Conservation (phyloP, 2,113 vertebrate genomes). For the Chaetorhynchus papuensis region DNA sequence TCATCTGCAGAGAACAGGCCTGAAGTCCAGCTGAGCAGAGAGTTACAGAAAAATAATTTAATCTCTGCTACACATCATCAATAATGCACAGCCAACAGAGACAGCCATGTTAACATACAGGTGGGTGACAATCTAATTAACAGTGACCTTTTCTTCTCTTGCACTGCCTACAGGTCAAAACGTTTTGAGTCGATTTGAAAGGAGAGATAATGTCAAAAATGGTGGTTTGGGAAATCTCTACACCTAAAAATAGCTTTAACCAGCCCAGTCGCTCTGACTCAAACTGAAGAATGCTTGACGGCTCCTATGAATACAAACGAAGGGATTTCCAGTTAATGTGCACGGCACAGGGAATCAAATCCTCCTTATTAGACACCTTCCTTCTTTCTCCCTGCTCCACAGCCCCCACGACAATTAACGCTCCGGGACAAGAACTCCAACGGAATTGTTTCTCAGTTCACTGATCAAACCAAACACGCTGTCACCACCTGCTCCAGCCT, state of each 20-base stretch:
- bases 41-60: background rate
- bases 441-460: background rate
- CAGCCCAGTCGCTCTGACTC: background rate
- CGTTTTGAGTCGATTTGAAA: background rate
- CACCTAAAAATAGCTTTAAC: background rate
- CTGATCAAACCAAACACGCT: background rate
- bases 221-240: background rate
- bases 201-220: background rate
- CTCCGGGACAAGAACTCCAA: background rate
- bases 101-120: background rate
- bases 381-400: background rate
- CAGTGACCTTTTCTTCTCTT: background rate
- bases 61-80: background rate
- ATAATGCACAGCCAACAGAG: background rate
- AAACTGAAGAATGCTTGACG: accelerated
- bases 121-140: background rate
- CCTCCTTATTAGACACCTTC: background rate
- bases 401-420: background rate
- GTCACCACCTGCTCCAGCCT: background rate
- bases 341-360: background rate
- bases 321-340: background rate
- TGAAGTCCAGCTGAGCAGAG: background rate
- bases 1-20: background rate
- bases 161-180: background rate
- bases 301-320: background rate